A percentile compares a stretch with the other conserved stretches of the same genome.
Evolutionary conservation across 2,797 vertebrate species (phyloP).

Genomic region (Coreius guichenoti): DNA sequence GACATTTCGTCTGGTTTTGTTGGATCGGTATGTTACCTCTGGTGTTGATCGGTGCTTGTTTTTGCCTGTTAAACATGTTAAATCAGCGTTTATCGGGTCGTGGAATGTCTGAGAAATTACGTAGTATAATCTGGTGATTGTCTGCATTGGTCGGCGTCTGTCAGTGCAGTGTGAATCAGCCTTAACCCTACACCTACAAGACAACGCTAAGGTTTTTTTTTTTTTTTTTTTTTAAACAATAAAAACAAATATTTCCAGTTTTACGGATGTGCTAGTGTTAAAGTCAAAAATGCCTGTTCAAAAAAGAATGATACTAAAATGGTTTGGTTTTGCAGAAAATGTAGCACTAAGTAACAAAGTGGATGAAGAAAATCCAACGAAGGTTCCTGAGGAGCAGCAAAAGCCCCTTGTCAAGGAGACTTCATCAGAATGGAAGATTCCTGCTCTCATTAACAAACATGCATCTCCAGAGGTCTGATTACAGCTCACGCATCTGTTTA

Average conservation of each 20-base stretch:
- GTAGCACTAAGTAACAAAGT: conserved; percentile 41
- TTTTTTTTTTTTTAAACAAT: not conserved
- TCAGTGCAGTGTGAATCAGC: not conserved
- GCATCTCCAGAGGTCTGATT: conserved; percentile 76
- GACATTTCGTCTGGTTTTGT: no score
- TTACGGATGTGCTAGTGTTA: not conserved
- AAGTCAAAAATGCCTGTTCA: not conserved
- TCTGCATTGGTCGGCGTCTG: not conserved
- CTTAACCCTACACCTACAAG: not conserved
- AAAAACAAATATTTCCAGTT: no score
- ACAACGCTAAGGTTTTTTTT: not conserved
- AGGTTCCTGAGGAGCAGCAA: conserved; percentile 59
- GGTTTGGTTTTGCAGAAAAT: conserved; percentile 50
- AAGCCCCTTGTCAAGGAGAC: conserved; percentile 66
- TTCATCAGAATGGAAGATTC: conserved; percentile 75
- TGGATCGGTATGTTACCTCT: no score
- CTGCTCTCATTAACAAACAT: conserved; percentile 61
- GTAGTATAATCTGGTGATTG: not conserved
- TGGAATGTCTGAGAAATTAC: not conserved
- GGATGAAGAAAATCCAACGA: conserved; percentile 62
- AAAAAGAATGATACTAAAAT: not conserved
- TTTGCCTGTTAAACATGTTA: not conserved
- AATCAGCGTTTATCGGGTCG: not conserved
- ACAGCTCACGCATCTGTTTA: not conserved
- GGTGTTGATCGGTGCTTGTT: not conserved